Evolutionary conservation across 2,797 vertebrate species (phyloP).

Genomic region (Oreochromis mossambicus): DNA sequence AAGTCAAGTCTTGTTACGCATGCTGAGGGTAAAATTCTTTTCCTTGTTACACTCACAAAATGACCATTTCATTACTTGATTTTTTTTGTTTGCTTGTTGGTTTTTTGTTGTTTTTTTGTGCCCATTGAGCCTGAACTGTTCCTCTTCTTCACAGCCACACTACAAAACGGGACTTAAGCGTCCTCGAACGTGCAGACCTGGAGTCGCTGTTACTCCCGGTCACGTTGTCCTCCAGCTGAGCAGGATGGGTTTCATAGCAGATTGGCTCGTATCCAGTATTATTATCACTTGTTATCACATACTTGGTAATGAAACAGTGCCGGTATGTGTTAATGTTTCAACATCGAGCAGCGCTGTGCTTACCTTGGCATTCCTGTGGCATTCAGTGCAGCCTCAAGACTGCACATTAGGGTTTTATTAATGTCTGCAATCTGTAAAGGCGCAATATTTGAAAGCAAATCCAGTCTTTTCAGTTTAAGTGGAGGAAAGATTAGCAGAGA

Average conservation of each 20-base stretch:
- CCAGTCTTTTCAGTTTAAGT: background rate
- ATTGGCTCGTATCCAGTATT: background rate
- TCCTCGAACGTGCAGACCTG: background rate
- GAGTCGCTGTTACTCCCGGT: background rate
- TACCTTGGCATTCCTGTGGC: slow-evolving; percentile 35
- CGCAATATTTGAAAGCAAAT: background rate
- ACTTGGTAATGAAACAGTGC: background rate
- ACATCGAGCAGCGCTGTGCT: background rate
- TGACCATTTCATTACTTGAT: background rate
- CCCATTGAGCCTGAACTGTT: background rate
- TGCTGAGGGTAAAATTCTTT: background rate
- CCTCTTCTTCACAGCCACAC: background rate
- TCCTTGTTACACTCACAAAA: background rate
- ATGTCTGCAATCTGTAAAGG: slow-evolving; percentile 11
- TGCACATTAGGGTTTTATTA: slow-evolving; percentile 34
- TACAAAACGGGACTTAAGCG: background rate
- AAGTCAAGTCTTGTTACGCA: background rate
- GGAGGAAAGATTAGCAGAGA: background rate
- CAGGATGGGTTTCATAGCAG: background rate
- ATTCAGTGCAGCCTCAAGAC: slow-evolving; percentile 38
- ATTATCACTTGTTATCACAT: background rate
- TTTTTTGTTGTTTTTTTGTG: background rate
- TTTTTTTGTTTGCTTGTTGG: background rate
- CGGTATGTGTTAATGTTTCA: background rate
- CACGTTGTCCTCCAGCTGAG: background rate